These are phyloP conservation scores for Acridotheres tristis DNA, from an alignment of 2,797 vertebrate genomes.

Conservation along the genomic window DNA sequence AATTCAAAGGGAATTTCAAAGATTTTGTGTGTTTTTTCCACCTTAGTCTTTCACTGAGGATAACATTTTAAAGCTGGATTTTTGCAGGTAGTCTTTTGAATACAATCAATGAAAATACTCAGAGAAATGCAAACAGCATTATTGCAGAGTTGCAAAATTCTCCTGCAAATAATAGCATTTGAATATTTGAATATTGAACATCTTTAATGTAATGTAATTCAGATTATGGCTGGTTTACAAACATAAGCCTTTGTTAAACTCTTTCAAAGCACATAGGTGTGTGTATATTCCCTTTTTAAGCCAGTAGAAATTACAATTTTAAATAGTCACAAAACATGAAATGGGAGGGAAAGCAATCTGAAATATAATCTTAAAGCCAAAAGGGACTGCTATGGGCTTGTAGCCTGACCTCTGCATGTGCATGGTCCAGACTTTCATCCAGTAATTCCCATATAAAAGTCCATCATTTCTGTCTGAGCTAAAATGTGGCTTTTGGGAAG, in stretches of 20 bases:
- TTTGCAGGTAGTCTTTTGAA: not conserved
- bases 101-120: not conserved
- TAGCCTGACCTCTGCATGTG: not conserved
- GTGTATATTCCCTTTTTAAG: not conserved
- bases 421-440: accelerated
- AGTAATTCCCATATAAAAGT: not conserved
- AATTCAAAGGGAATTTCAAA: not conserved
- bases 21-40: not conserved
- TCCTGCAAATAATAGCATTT: slow-evolving; percentile 14
- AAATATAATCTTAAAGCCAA: not conserved
- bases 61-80: not conserved
- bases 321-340: not conserved
- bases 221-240: slow-evolving; percentile 41
- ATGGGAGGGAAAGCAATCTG: not conserved
- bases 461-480: not conserved
- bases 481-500: not conserved
- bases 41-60: not conserved
- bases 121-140: not conserved
- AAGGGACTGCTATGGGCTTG: not conserved
- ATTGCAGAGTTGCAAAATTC: not conserved
- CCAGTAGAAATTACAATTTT: not conserved
- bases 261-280: not conserved
- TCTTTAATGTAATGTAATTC: slow-evolving; percentile 1
- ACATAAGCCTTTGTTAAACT: slow-evolving; percentile 7
- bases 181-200: slow-evolving; percentile 42